Evolutionary conservation across 2,888 invertebrate species (phyloP).

Genomic region (Allolobophora icterica): DNA sequence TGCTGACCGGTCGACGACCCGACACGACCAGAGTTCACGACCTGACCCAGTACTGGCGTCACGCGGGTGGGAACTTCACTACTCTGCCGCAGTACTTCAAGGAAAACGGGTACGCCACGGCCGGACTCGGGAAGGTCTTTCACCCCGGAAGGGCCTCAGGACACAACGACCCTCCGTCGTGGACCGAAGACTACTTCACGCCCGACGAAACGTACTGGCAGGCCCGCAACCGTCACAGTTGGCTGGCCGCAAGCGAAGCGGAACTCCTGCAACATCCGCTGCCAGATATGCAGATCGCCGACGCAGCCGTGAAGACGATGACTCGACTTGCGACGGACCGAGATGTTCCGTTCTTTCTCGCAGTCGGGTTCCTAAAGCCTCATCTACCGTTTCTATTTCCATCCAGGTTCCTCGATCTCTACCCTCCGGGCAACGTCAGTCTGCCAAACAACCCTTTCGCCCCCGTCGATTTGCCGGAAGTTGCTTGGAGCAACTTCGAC

Average conservation of each 20-base stretch:
- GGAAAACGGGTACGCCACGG: conserved; percentile 40
- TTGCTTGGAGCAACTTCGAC: conserved; percentile 51
- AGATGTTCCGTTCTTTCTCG: conserved; percentile 48
- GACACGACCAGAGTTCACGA: conserved; percentile 48
- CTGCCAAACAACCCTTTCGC: conserved; percentile 51
- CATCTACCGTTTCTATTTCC: conserved; percentile 51
- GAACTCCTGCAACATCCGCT: conserved; percentile 42
- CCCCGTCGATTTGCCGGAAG: conserved; percentile 50
- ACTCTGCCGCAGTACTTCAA: conserved; percentile 46
- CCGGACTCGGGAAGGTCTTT: conserved; percentile 45
- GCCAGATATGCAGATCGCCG: conserved; percentile 44
- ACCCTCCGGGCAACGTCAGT: conserved; percentile 41
- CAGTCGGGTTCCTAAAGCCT: conserved; percentile 50
- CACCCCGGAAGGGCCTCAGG: conserved; percentile 61
- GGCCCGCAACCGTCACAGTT: conserved; percentile 44
- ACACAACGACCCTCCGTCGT: conserved; percentile 67
- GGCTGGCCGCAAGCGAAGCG: conserved; percentile 49
- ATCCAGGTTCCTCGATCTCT: conserved; percentile 43
- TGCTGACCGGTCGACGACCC: conserved; percentile 46
- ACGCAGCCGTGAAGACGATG: conserved; percentile 42
- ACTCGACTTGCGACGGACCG: conserved; percentile 33
- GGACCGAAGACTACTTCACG: conserved; percentile 51
- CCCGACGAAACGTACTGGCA: conserved; percentile 40
- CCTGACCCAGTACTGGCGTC: conserved; percentile 45
- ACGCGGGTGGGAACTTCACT: conserved; percentile 42